These are phyloP conservation scores for Sylvilagus floridanus DNA, from an alignment of 2,797 vertebrate species.

Conservation along the genomic window DNA sequence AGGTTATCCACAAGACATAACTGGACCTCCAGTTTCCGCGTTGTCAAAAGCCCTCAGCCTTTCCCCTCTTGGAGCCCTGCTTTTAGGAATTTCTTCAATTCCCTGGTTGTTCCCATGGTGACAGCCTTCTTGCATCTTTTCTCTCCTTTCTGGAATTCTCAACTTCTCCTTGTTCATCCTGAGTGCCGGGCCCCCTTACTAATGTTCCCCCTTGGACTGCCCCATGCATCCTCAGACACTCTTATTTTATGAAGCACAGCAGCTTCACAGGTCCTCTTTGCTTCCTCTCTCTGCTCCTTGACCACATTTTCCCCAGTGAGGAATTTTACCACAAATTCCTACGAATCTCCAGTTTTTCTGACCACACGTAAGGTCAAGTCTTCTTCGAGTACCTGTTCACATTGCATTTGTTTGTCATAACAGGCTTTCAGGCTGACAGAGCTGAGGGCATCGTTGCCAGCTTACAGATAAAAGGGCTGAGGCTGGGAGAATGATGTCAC, in stretches of 20 bases:
- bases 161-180: not conserved
- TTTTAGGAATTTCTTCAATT: not conserved
- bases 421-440: not conserved
- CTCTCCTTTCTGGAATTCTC: not conserved
- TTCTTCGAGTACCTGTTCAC: not conserved
- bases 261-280: not conserved
- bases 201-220: not conserved
- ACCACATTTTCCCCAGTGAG: not conserved
- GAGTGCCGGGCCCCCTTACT: not conserved
- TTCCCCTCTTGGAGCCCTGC: not conserved
- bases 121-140: not conserved
- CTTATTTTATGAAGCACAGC: not conserved
- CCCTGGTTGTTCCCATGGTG: not conserved
- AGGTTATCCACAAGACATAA: not conserved
- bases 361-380: not conserved
- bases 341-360: not conserved
- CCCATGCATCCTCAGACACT: not conserved
- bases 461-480: not conserved
- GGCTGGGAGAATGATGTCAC: not conserved
- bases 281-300: not conserved
- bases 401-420: not conserved
- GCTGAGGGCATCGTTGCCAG: not conserved
- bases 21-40: not conserved
- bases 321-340: not conserved
- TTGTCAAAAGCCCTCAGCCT: not conserved